Base-by-base conservation (phyloP, 2,113 vertebrate species). In the Acanthisitta chloris region DNA sequence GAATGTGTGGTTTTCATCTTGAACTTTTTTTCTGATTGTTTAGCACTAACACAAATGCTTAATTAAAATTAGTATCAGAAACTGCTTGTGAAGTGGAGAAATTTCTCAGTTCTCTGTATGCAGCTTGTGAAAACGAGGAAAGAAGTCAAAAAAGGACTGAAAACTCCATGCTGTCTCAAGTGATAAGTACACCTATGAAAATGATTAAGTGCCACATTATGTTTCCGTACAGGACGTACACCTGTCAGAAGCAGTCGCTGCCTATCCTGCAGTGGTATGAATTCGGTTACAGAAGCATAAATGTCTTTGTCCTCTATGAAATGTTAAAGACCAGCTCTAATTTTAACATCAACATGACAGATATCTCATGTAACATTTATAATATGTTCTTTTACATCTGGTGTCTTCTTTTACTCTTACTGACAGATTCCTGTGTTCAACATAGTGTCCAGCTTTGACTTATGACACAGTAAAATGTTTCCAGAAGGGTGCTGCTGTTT, bases 281-380 rank as follows among this genome's bases (percentile, higher is more conserved):
- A 81, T 66, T 78, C 62, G 28, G 19, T 42, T 74, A 62, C 59
- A 62, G 33, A 94, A 62, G 42, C 33, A 49, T 8, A 16, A 10
- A 52, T 40, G 64, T 23, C 55, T 74, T 90, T 90, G 48, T 82
- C 78, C 59, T 71, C 82, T 49, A 76, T 96, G 54, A 89, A 91
- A 91, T 55, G 24, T 71, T 95, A 86, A 91, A 89, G 59, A 54
- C 23, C 16, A 58, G 17, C 34, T 62, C 51, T 62, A 84, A 78
- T 91, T 89, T 95, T 84, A 92, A 81, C 42, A 73, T 24, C 59
- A 78, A 17, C 59, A 54, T 0, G 1, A 74, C 55, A 71, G 34
- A 45, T 66, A 62, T 18, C 54, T 88, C 54, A 83, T 86, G 14
- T 54, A 81, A 66, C 9, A 74, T 92, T 94, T 74, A 89, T 46